Percentiles rank a stretch among this genome's conserved stretches.
phyloP scores from a whole-genome alignment of 2,888 invertebrate genomes.

The Sinohyriopsis cumingii region DNA sequence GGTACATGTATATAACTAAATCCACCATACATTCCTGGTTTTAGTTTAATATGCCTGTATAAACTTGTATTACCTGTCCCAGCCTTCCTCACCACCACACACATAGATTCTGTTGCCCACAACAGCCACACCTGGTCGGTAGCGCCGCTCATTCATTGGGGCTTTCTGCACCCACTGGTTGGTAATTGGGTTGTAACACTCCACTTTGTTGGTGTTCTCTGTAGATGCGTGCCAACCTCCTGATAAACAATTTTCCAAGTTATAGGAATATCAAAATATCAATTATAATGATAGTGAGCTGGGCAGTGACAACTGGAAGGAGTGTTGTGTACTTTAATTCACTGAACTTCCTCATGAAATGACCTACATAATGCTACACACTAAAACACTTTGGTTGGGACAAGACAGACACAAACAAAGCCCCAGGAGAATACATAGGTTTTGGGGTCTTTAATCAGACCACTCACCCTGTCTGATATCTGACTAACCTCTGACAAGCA shows the following conservation, averaged over 20 bases:
- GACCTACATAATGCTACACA: no score
- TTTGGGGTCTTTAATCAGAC: no score
- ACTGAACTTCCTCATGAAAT: no score
- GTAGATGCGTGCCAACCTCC: constrained; percentile 75
- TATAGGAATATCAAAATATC: neutral
- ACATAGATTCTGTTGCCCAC: constrained; percentile 73
- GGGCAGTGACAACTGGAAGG: neutral
- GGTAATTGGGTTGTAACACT: constrained; percentile 72
- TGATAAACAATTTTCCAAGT: constrained; percentile 26
- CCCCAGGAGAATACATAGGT: no score
- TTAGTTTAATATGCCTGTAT: neutral
- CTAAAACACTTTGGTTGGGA: no score
- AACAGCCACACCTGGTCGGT: constrained; percentile 73
- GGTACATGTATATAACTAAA: no score
- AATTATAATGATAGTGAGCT: neutral
- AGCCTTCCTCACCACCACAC: constrained; percentile 74
- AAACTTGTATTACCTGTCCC: constrained; percentile 68
- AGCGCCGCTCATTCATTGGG: constrained; percentile 73
- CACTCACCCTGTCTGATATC: no score
- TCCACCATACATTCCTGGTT: no score
- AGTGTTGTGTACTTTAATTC: no score
- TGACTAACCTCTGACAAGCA: no score
- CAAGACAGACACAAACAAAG: no score
- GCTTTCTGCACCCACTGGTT: constrained; percentile 72
- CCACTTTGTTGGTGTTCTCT: constrained; percentile 75